Percentiles rank a stretch among this genome's conserved stretches.
Evolutionary conservation across 2,113 vertebrate species (phyloP).

Genomic region (Cavia aperea): DNA sequence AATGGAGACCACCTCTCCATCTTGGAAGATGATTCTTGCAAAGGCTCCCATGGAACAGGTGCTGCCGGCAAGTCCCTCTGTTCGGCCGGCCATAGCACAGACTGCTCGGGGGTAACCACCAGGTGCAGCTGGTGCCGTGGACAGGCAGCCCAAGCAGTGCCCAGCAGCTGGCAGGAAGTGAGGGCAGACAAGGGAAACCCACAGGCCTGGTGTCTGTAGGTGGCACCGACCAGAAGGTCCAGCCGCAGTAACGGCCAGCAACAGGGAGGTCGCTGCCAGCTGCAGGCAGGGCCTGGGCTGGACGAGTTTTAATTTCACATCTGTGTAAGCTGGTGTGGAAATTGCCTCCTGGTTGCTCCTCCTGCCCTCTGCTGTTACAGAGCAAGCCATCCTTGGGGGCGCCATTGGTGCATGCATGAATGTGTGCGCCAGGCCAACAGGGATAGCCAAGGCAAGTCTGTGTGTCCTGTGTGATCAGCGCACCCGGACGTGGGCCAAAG

Average conservation of each 20-base stretch:
- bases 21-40: background rate
- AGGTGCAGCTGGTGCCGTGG: background rate
- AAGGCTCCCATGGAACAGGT: background rate
- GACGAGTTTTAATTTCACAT: background rate
- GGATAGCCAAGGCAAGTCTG: too few species aligned
- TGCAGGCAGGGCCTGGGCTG: background rate
- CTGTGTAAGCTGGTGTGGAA: background rate
- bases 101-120: fast-evolving
- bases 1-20: fast-evolving
- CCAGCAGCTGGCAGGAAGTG: conserved; percentile 50
- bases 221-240: background rate
- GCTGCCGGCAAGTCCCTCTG: background rate
- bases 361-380: background rate
- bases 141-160: background rate
- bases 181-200: conserved; percentile 50
- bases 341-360: background rate
- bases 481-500: background rate
- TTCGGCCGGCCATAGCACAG: background rate
- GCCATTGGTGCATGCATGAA: fast-evolving
- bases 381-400: background rate
- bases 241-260: background rate
- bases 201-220: conserved; percentile 24
- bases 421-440: fast-evolving
- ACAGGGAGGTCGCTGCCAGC: background rate
- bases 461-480: background rate